phyloP scores from a whole-genome alignment of 2,888 invertebrate genomes.

The Drosophila kuntzei region DNA sequence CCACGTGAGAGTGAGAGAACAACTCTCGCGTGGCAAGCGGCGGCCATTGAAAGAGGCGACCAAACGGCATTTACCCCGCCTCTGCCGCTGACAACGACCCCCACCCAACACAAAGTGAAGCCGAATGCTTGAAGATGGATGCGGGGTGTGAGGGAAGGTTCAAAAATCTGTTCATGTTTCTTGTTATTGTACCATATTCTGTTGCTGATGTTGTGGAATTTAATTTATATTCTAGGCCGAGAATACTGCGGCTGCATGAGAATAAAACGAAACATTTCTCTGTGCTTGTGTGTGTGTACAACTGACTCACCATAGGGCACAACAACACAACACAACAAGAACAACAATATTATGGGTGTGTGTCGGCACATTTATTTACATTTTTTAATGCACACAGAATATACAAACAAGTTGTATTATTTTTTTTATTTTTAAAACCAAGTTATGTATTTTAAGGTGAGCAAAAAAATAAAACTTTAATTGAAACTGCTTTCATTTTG shows the following conservation, averaged over 20 bases:
- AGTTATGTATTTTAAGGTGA: conserved; percentile 55
- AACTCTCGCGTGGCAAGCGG: conserved; percentile 40
- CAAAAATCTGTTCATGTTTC: conserved; percentile 62
- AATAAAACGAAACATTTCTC: conserved; percentile 49
- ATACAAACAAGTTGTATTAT: conserved; percentile 44
- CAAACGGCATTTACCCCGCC: conserved; percentile 42
- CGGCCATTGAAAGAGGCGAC: conserved; percentile 72
- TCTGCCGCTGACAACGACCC: not conserved
- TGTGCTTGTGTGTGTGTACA: conserved; percentile 20
- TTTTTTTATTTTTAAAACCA: conserved; percentile 52
- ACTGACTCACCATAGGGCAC: conserved; percentile 42
- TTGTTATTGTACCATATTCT: conserved; percentile 56
- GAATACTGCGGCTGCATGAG: conserved; percentile 42
- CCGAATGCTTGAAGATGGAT: conserved; percentile 1
- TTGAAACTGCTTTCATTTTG: conserved; percentile 40
- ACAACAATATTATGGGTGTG: conserved; percentile 37
- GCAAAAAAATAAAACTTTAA: conserved; percentile 45
- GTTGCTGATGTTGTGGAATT: conserved; percentile 63
- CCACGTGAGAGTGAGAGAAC: conserved; percentile 33
- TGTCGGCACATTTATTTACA: conserved; percentile 65
- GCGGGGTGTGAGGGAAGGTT: conserved; percentile 28
- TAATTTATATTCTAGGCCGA: conserved; percentile 78
- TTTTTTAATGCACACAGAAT: conserved; percentile 64
- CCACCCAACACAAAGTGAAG: not conserved
- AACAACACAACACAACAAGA: conserved; percentile 11